Evolutionary conservation across 2,888 invertebrate species (phyloP), one percentile per base, ranked within the genome.

Genomic region (Lithosia quadra): DNA sequence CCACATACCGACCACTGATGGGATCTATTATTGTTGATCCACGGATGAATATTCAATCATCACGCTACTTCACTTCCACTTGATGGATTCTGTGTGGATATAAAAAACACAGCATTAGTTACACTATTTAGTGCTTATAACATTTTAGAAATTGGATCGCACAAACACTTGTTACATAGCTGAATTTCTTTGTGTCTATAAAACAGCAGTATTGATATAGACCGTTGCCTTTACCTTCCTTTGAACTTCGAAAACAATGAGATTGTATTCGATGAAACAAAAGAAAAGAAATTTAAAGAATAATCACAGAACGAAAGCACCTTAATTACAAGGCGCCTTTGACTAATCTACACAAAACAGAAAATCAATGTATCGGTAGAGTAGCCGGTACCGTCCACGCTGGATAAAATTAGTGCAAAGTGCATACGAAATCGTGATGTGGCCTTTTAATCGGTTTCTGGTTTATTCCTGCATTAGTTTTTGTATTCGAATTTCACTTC

Each of bases 391-490:
- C 88, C 88, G 86, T 89, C 86, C 85, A 86, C 88, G 86, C 86
- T 85, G 90, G 86, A 91, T 91, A 90, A 86, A 92, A 90, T 90
- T 91, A 94, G 94, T 94, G 93, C 95, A 95, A 94, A 95, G 94
- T 93, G 95, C 94, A 95, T 93, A 93, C 93, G 92, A 90, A 94
- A 94, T 94, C 95, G 95, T 95, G 95, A 94, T 95, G 95, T 89
- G 92, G 92, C 90, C 91, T 91, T 94, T 95, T 94, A 95, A 94
- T 94, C 95, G 94, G 91, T 94, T 94, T 89, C 94, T 94, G 94
- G 94, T 92, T 93, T 89, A 89, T 92, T 92, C 90, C 91, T 91
- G 92, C 89, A 90, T 90, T 90, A 91, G 91, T 93, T 94, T 94
- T 94, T 93, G 93, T 92, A 92, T 93, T 93, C 92, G 90, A 89